Conservation (phyloP, 2,888 invertebrate species). For the Blera fallax region DNA sequence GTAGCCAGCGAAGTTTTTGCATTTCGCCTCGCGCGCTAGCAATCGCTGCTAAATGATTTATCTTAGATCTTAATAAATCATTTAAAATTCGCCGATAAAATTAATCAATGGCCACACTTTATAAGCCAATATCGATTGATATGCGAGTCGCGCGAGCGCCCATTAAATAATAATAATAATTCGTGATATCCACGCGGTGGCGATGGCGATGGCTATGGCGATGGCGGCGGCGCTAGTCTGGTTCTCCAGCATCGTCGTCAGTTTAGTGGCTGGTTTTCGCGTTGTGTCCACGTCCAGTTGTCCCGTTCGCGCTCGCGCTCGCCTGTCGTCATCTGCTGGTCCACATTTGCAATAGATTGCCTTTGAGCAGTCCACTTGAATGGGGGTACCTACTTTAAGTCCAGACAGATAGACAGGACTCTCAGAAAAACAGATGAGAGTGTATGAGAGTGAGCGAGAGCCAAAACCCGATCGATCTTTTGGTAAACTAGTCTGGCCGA, state of each 20-base stretch:
- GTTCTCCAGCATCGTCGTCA: neutral
- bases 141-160: slow-evolving; percentile 62
- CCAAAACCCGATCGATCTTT: slow-evolving; percentile 44
- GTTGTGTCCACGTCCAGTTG: slow-evolving; percentile 22
- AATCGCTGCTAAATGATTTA: slow-evolving; percentile 78
- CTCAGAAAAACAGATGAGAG: neutral
- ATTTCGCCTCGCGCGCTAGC: slow-evolving; percentile 34
- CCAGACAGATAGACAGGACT: slow-evolving; percentile 53
- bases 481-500: slow-evolving; percentile 44
- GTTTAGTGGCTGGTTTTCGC: slow-evolving; percentile 1
- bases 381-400: slow-evolving; percentile 12
- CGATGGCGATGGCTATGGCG: neutral
- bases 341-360: slow-evolving; percentile 24
- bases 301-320: slow-evolving; percentile 37
- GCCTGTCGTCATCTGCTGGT: slow-evolving; percentile 33
- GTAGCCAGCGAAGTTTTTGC: neutral
- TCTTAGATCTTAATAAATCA: slow-evolving; percentile 79
- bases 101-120: slow-evolving; percentile 78
- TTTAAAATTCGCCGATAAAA: slow-evolving; percentile 78
- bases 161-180: slow-evolving; percentile 70
- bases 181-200: slow-evolving; percentile 44
- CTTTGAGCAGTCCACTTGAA: slow-evolving; percentile 44
- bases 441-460: neutral
- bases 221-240: neutral
- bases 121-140: slow-evolving; percentile 75